A percentile compares a stretch with the other conserved stretches of the same genome.
phyloP scores from a whole-genome alignment of 2,113 vertebrate species.

The Passer montanus region DNA sequence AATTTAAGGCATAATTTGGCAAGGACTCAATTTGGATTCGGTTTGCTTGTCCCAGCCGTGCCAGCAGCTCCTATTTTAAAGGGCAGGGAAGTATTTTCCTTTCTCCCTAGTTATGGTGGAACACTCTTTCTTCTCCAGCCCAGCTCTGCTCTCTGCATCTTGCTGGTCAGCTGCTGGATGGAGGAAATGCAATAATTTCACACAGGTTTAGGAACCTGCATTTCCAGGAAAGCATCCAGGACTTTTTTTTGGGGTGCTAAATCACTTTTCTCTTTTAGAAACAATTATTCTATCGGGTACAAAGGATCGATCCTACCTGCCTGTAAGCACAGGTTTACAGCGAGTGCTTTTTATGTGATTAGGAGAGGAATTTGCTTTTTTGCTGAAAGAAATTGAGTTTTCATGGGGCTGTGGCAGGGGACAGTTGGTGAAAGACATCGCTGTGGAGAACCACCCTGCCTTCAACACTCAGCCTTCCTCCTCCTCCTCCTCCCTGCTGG shows the following conservation, averaged over 20 bases:
- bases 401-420: background rate
- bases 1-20: constrained; percentile 67
- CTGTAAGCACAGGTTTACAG: background rate
- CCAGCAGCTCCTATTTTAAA: constrained; percentile 61
- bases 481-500: background rate
- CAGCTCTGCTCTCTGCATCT: background rate
- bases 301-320: background rate
- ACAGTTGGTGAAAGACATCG: background rate
- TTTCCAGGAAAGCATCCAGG: background rate
- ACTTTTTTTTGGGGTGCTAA: background rate
- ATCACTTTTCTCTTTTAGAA: background rate
- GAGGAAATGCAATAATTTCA: background rate
- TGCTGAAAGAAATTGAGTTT: background rate
- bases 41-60: background rate
- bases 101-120: constrained; percentile 22
- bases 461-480: background rate
- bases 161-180: background rate
- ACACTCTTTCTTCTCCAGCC: constrained; percentile 12
- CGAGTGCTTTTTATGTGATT: fast-evolving
- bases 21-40: constrained; percentile 12
- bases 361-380: background rate
- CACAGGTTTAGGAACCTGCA: background rate
- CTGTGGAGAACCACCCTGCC: background rate
- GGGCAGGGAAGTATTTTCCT: constrained; percentile 53
- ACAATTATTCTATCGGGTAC: too few species aligned